A percentile compares a stretch with the other conserved stretches of the same genome.
Evolutionary conservation across 1,140 invertebrate species (phyloP).

Genomic region (Brachionus sp.): DNA sequence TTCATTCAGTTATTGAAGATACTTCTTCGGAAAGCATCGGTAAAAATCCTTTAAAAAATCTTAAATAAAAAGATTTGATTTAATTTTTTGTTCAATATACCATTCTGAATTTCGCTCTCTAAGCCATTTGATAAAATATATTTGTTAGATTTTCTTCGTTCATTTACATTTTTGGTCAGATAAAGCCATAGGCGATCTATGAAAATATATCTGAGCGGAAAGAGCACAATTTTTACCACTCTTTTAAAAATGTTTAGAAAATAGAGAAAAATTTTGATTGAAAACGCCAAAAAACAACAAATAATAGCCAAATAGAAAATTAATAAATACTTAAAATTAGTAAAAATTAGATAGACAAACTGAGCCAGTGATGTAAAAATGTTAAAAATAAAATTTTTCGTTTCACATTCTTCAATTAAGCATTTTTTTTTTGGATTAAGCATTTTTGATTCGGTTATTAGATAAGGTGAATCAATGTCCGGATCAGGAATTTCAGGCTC

Average conservation of each 20-base stretch:
- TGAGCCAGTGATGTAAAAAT: background rate
- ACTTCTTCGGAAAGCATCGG: background rate
- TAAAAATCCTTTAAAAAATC: background rate
- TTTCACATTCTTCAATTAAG: background rate
- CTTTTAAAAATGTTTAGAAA: background rate
- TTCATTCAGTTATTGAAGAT: background rate
- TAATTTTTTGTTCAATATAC: background rate
- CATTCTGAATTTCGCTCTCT: background rate
- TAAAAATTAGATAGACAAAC: background rate
- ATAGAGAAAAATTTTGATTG: background rate
- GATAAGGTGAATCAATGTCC: slow-evolving; percentile 9
- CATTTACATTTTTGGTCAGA: background rate
- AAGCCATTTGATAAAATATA: background rate
- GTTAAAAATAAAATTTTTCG: background rate
- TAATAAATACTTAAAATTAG: slow-evolving; percentile 32
- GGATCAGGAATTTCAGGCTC: background rate
- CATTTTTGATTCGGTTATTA: slow-evolving; percentile 18
- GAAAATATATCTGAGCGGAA: background rate
- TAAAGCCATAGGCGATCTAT: background rate
- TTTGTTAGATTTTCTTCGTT: background rate
- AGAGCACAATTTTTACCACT: background rate
- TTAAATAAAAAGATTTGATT: background rate
- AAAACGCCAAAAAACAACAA: background rate
- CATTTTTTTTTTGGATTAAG: background rate
- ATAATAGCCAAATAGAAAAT: background rate